Evolutionary conservation across 1,140 invertebrate species (phyloP).

Genomic region (Heliconius hermathena): DNA sequence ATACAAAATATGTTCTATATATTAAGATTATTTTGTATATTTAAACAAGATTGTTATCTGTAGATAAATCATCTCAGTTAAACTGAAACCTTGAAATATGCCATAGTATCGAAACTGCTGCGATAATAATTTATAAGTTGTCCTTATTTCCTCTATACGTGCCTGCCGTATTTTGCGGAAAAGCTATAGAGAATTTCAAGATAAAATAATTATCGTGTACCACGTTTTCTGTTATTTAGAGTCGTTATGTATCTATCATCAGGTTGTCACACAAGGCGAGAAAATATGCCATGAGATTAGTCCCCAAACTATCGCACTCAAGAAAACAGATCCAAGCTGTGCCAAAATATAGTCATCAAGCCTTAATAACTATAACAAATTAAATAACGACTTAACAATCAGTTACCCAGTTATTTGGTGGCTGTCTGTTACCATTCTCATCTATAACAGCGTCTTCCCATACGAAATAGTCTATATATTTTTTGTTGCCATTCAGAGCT

Average conservation of each 20-base stretch:
- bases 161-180: neutral
- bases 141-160: neutral
- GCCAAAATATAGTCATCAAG: no score
- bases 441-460: constrained; percentile 84
- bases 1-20: no score
- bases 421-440: constrained; percentile 74
- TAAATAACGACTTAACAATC: no score
- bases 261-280: no score
- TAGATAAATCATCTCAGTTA: neutral
- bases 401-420: constrained; percentile 87
- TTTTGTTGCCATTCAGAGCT: constrained; percentile 82
- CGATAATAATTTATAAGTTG: neutral
- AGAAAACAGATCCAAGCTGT: no score
- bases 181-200: neutral
- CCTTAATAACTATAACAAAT: no score
- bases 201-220: no score
- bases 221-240: no score
- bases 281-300: no score
- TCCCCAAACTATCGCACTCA: no score
- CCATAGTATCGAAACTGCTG: neutral
- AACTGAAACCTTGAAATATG: neutral
- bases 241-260: no score
- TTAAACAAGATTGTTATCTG: neutral
- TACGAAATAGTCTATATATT: constrained; percentile 86
- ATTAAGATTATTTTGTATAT: neutral